Percentiles rank a stretch among this genome's conserved stretches.
Evolutionary conservation across 2,797 vertebrate species (phyloP).

Genomic region (Muscicapa comitata): DNA sequence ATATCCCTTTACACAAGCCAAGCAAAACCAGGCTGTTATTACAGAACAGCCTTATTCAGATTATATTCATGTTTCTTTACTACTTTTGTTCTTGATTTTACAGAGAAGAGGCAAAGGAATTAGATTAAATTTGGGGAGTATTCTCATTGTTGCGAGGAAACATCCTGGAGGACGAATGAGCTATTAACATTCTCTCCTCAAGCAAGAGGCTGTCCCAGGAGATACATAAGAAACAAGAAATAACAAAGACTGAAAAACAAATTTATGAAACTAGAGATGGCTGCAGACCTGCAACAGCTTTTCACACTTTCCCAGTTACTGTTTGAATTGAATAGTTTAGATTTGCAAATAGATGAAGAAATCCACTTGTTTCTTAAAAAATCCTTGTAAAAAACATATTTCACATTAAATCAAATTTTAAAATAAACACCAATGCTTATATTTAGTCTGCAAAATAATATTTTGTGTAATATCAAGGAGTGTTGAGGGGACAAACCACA

Average conservation of each 20-base stretch:
- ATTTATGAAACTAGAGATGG: slow-evolving; percentile 76
- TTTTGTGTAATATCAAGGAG: neutral
- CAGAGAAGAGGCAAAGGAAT: slow-evolving; percentile 66
- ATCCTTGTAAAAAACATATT: slow-evolving; percentile 1
- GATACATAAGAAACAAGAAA: slow-evolving; percentile 73
- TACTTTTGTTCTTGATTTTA: slow-evolving; percentile 40
- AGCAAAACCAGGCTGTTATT: slow-evolving; percentile 2
- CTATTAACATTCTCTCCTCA: slow-evolving; percentile 78
- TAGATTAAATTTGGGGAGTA: slow-evolving; percentile 63
- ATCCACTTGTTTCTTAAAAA: slow-evolving; percentile 46
- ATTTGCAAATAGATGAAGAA: slow-evolving; percentile 70
- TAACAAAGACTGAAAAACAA: slow-evolving; percentile 74
- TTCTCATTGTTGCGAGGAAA: slow-evolving; percentile 55
- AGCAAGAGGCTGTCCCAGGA: slow-evolving; percentile 72
- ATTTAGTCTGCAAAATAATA: neutral
- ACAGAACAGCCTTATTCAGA: slow-evolving; percentile 8
- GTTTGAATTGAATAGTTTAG: slow-evolving; percentile 59
- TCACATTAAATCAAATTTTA: slow-evolving; percentile 33
- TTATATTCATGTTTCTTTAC: slow-evolving; percentile 28
- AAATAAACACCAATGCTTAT: slow-evolving; percentile 14
- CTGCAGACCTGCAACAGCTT: slow-evolving; percentile 70
- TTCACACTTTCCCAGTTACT: slow-evolving; percentile 40
- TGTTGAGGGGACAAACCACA: neutral
- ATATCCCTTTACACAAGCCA: neutral
- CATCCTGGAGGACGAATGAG: slow-evolving; percentile 69